phyloP scores from a whole-genome alignment of 2,888 invertebrate species.

The Platycnemis pennipes region DNA sequence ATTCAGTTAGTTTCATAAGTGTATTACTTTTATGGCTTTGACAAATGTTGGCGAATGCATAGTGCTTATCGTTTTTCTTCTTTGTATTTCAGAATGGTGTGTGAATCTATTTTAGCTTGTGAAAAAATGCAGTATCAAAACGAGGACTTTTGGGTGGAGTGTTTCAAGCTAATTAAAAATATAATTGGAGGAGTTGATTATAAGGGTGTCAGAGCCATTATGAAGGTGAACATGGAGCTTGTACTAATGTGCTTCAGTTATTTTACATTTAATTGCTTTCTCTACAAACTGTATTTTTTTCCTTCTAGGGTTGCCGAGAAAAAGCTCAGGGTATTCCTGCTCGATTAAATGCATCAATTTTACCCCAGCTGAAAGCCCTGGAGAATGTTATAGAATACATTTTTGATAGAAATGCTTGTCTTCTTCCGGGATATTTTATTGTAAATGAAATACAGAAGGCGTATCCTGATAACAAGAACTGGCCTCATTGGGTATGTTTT shows the following conservation, averaged over 20 bases:
- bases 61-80: too few relatives aligned
- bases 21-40: too few relatives aligned
- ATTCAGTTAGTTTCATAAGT: too few relatives aligned
- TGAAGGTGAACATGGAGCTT: constrained; percentile 84
- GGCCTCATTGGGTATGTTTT: constrained; percentile 94
- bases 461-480: constrained; percentile 88
- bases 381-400: constrained; percentile 92
- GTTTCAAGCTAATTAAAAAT: constrained; percentile 90
- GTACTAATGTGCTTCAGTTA: constrained; percentile 8
- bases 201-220: constrained; percentile 95
- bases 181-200: constrained; percentile 96
- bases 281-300: constrained; percentile 60
- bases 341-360: constrained; percentile 88
- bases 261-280: constrained; percentile 27
- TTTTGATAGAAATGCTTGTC: constrained; percentile 94
- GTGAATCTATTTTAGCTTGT: constrained; percentile 91
- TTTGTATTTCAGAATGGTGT: constrained; percentile 85
- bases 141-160: constrained; percentile 94
- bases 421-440: constrained; percentile 96
- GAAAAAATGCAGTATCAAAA: constrained; percentile 91
- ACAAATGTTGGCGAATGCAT: too few relatives aligned
- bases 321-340: constrained; percentile 92
- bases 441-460: constrained; percentile 97
- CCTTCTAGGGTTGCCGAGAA: constrained; percentile 89
- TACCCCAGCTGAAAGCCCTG: constrained; percentile 90